Conservation (phyloP, 2,888 invertebrate species). For the Ceriagrion tenellum region DNA sequence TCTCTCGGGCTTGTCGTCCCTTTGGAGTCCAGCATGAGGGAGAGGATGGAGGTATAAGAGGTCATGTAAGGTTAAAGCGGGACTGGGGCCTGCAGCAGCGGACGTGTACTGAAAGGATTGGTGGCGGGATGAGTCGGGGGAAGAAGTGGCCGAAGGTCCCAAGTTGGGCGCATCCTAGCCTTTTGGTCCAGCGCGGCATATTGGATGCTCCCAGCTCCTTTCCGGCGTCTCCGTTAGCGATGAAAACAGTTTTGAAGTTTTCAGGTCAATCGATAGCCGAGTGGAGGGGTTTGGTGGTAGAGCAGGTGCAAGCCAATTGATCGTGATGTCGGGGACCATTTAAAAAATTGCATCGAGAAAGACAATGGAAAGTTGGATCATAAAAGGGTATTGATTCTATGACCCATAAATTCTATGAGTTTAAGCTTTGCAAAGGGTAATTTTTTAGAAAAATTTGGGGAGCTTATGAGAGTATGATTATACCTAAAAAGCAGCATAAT, state of each 20-base stretch:
- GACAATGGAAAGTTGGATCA: too few species aligned
- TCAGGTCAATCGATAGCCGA: neutral
- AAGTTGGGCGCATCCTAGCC: neutral
- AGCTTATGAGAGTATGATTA: too few species aligned
- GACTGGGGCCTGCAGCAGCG: neutral
- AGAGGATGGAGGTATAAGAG: neutral
- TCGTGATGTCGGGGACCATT: too few species aligned
- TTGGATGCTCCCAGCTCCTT: neutral
- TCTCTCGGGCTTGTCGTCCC: neutral
- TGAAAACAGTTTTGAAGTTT: neutral
- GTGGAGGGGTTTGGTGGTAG: neutral
- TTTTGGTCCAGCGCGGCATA: neutral
- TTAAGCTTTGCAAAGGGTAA: too few species aligned
- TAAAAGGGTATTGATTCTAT: too few species aligned
- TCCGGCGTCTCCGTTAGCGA: neutral
- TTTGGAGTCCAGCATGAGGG: neutral
- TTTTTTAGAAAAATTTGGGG: too few species aligned
- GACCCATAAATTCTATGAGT: too few species aligned
- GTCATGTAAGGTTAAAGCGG: neutral
- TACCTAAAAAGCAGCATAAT: too few species aligned
- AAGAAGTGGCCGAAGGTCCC: neutral
- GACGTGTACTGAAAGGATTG: neutral
- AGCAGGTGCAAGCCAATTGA: too few species aligned
- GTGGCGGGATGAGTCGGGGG: neutral
- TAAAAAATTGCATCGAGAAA: too few species aligned